Base-by-base conservation (phyloP, 2,888 invertebrate genomes). In the Troides helena region DNA sequence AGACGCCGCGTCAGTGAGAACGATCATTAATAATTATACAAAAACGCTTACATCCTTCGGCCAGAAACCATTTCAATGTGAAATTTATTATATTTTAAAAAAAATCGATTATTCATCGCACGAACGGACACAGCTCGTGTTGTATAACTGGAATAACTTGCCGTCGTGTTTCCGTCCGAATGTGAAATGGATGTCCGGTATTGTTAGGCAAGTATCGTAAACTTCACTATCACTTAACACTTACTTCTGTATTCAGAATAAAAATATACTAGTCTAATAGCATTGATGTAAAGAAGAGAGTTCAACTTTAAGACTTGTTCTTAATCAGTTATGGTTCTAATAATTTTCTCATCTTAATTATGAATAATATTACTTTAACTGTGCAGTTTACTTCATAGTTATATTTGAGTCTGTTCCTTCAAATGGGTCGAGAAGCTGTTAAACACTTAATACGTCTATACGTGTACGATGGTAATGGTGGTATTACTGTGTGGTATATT, bases 401-500 rank as follows among this genome's bases (percentile, higher is more conserved):
- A 5, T 30, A 30, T 14, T 50, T 39, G 10, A 39, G 50, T 50
- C 18, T 50, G 10, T 57, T 57, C 21, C 59, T 43, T 25, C 50
- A 50, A 14, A 50, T 36, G 50, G 36, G 23, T 23, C 50, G 66
- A 50, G 60, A 50, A 50, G 18, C 46, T 62, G 57, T 21, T 57
- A 62, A 43, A 67, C 61, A 39, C 46, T 25, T 39, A 43, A 25
- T 36, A 23, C 43, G 18, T n/a, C 23, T 36, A 21, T 21, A 23
- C 10, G 60, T 30, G 43, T 18, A 46, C 46, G 50, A n/a, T 60
- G 59, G 30, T 59, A 59, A n/a, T 60, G 43, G 43, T 56, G 39
- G 56, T 62, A 63, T 57, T 62, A 68, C 68, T 68, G 58, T 68
- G 57, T 62, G 58, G 62, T 62, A 56, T 62, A 62, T 68, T 62